Conservation (phyloP, 2,797 vertebrate species). For the Nothura maculosa region DNA sequence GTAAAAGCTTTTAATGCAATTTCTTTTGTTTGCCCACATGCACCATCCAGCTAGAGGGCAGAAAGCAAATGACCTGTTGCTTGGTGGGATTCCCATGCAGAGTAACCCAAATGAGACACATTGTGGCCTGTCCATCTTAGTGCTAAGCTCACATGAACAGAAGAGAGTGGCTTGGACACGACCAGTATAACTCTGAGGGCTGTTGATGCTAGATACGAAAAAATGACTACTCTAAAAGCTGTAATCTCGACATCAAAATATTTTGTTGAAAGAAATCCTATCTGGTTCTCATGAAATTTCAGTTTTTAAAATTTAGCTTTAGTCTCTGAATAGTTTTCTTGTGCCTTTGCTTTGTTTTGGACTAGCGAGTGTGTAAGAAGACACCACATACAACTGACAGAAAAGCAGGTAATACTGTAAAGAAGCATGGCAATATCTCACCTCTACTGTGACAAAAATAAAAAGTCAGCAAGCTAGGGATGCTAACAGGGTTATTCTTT, state of each 20-base stretch:
- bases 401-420: not conserved
- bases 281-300: not conserved
- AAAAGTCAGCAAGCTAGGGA: not conserved
- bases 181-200: not conserved
- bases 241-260: not conserved
- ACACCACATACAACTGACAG: rapidly evolving
- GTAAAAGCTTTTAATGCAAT: not conserved
- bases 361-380: not conserved
- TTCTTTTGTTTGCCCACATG: not conserved
- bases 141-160: not conserved
- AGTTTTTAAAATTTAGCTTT: not conserved
- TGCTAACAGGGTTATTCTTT: not conserved
- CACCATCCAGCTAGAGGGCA: not conserved
- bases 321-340: not conserved
- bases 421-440: not conserved
- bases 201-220: not conserved
- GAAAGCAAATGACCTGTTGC: not conserved
- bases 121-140: not conserved
- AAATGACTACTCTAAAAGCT: not conserved
- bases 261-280: not conserved
- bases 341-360: not conserved
- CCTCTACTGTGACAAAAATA: not conserved
- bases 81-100: not conserved
- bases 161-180: not conserved
- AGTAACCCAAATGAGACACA: not conserved